Evolutionary conservation across 64 coral and sea anemone species (phyloP).

Genomic region (Orbicella faveolata): DNA sequence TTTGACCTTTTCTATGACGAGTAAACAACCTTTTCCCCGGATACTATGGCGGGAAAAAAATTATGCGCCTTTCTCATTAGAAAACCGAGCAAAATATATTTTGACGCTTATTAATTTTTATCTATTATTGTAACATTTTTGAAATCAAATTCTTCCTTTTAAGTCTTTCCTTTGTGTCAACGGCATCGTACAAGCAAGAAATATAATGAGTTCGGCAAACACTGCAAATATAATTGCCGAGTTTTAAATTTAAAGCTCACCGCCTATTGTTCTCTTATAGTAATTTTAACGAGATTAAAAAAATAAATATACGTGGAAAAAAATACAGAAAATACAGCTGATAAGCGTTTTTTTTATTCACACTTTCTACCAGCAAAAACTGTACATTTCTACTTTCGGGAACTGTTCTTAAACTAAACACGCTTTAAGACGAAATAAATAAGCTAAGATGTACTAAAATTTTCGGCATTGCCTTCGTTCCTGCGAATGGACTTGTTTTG

Average conservation of each 20-base stretch:
- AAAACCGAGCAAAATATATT: background rate
- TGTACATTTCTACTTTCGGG: constrained; percentile 11
- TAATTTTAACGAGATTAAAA: constrained; percentile 3
- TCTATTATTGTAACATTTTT: background rate
- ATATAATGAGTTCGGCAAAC: constrained; percentile 33
- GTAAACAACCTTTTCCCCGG: background rate
- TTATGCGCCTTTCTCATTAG: too few species aligned
- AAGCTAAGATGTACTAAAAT: constrained; percentile 12
- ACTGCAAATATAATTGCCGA: constrained; percentile 11
- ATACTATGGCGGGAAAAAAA: too few species aligned
- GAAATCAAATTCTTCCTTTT: background rate
- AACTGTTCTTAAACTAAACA: background rate
- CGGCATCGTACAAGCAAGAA: background rate
- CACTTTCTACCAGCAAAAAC: constrained; percentile 23
- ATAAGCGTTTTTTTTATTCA: constrained; percentile 29
- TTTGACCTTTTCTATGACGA: background rate
- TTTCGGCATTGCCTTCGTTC: background rate
- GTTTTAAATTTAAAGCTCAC: background rate
- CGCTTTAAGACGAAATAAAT: constrained; percentile 23
- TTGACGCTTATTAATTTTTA: too few species aligned
- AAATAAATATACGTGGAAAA: background rate
- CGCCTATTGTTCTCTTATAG: constrained; percentile 19
- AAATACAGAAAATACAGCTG: background rate
- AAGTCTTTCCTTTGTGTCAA: background rate
- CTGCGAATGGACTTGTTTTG: background rate